Evolutionary conservation across 1,140 invertebrate species (phyloP).

Genomic region (Orius insidiosus): DNA sequence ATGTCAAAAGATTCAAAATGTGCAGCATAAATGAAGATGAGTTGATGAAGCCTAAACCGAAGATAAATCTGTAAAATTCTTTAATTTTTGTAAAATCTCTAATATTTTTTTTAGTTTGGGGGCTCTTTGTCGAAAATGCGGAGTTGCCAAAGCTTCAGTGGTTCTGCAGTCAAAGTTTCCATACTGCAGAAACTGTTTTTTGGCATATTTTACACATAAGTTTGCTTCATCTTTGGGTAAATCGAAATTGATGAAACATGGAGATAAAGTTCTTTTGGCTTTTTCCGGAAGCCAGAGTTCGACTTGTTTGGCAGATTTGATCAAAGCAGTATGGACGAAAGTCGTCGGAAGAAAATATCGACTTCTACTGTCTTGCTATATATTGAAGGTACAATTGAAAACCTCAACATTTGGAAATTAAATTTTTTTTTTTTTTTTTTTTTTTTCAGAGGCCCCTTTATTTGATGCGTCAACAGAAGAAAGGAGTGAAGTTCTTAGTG

Average conservation of each 20-base stretch:
- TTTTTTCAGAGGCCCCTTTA: conserved; percentile 17
- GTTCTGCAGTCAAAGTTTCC: neutral
- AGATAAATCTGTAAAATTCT: no score
- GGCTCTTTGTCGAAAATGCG: neutral
- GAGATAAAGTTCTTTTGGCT: conserved; percentile 48
- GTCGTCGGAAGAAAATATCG: conserved; percentile 47
- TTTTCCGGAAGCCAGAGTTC: conserved; percentile 49
- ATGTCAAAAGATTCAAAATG: no score
- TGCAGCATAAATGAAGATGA: neutral
- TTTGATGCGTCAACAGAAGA: conserved; percentile 20
- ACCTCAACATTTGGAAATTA: no score
- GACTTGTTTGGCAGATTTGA: conserved; percentile 47
- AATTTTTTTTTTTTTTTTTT: no score
- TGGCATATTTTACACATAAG: conserved; percentile 49
- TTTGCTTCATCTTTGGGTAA: conserved; percentile 70
- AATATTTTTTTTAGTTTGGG: no score
- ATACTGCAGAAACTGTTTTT: conserved; percentile 40
- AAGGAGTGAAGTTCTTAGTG: conserved; percentile 21
- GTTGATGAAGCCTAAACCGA: neutral
- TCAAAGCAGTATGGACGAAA: conserved; percentile 42
- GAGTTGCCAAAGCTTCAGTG: neutral
- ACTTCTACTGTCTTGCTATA: conserved; percentile 40
- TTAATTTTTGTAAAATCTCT: no score
- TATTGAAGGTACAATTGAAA: conserved; percentile 55
- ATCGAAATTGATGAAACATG: conserved; percentile 46